Conservation (phyloP, 2,797 vertebrate species). For the Sebastiscus albofasciatus region DNA sequence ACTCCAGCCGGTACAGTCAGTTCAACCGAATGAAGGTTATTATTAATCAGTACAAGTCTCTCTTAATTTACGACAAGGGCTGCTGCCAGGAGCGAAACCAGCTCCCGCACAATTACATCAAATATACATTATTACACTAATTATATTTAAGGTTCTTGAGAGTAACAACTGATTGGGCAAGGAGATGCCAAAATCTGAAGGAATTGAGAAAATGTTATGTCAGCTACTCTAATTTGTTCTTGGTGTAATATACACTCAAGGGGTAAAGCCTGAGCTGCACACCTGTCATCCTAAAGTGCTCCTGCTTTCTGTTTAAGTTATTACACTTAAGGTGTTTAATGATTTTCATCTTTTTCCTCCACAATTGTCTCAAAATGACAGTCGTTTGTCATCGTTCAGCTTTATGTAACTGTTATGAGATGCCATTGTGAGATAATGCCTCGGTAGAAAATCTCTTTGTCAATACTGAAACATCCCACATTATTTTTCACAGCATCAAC, state of each 20-base stretch:
- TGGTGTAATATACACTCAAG: neutral
- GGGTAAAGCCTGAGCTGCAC: neutral
- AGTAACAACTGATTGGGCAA: neutral
- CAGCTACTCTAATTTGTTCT: neutral
- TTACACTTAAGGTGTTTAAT: neutral
- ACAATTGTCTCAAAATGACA: neutral
- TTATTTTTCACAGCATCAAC: neutral
- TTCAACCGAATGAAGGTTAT: constrained; percentile 67
- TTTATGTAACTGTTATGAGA: constrained; percentile 3
- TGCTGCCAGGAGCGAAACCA: constrained; percentile 30
- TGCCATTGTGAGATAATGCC: neutral
- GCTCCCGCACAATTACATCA: constrained; percentile 11
- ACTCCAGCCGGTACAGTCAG: constrained; percentile 60
- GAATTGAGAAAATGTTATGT: neutral
- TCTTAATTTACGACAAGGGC: constrained; percentile 53
- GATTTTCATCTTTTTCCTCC: neutral
- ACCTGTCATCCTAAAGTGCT: neutral
- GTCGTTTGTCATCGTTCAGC: neutral
- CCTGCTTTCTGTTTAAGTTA: neutral
- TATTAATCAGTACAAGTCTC: constrained; percentile 69
- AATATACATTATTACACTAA: constrained; percentile 19
- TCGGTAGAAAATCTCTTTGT: neutral
- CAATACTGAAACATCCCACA: constrained; percentile 1
- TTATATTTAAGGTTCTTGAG: constrained; percentile 18
- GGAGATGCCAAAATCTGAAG: neutral